A percentile compares a stretch with the other conserved stretches of the same genome.
phyloP scores from a whole-genome alignment of 35 echinoderm and acorn worm species.

The Chiridota heheva region DNA sequence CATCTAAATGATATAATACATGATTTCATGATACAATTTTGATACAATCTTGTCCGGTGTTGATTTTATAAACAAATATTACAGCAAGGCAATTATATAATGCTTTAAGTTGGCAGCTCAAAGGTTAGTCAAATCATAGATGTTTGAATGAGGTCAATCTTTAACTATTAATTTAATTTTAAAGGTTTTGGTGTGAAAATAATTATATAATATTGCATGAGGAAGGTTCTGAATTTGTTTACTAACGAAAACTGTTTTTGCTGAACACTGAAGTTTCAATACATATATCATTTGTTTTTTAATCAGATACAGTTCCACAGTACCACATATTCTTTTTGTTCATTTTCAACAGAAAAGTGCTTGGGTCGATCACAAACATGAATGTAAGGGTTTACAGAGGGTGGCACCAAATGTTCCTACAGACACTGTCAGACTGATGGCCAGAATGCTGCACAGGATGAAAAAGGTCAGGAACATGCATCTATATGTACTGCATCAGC shows the following conservation, averaged over 20 bases:
- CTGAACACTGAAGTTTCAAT: background rate
- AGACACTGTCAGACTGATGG: conserved; percentile 36
- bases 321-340: background rate
- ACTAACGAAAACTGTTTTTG: background rate
- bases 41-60: too few relatives aligned
- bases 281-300: background rate
- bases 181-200: background rate
- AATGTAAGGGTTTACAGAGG: conserved; percentile 39
- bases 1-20: too few relatives aligned
- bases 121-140: too few relatives aligned
- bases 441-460: conserved; percentile 25
- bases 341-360: conserved; percentile 29
- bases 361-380: conserved; percentile 43
- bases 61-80: too few relatives aligned
- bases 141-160: too few relatives aligned
- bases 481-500: too few relatives aligned
- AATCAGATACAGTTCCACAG: too few relatives aligned
- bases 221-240: background rate
- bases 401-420: conserved; percentile 40
- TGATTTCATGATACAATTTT: too few relatives aligned
- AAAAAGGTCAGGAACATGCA: conserved; percentile 19
- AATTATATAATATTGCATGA: background rate
- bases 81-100: too few relatives aligned
- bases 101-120: too few relatives aligned
- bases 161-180: background rate